phyloP scores from a whole-genome alignment of 1,140 invertebrate species.

The Drosophila kanapiae region DNA sequence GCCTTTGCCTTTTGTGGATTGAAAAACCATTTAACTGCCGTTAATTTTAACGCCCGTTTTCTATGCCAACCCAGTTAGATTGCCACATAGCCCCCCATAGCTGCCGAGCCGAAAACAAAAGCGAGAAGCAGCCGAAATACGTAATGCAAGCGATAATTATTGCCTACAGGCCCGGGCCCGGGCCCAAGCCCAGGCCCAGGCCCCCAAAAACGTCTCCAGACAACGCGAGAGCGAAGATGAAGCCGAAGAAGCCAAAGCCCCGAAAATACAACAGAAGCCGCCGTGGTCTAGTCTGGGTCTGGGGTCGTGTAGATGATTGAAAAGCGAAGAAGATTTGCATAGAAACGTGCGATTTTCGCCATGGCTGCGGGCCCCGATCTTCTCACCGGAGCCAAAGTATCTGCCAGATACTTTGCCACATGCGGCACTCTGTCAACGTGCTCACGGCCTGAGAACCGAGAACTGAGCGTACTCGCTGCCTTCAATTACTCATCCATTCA shows the following conservation, averaged over 20 bases:
- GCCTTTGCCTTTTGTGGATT: conserved; percentile 65
- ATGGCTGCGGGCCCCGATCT: conserved; percentile 55
- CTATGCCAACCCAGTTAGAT: conserved; percentile 68
- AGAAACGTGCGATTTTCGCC: conserved; percentile 80
- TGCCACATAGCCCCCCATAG: conserved; percentile 72
- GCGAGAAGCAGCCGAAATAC: conserved; percentile 76
- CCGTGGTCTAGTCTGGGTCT: conserved; percentile 33
- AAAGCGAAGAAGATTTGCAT: conserved; percentile 80
- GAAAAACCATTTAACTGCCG: conserved; percentile 80
- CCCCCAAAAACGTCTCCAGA: conserved; percentile 51
- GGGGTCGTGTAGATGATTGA: conserved; percentile 69
- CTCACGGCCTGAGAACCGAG: conserved; percentile 71
- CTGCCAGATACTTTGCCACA: conserved; percentile 64
- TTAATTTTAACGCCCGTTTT: conserved; percentile 83
- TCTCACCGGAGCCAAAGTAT: conserved; percentile 54
- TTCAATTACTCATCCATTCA: conserved; percentile 74
- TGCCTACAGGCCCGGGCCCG: conserved; percentile 58
- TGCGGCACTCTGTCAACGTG: conserved; percentile 71
- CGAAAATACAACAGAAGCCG: conserved; percentile 62
- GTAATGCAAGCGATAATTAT: conserved; percentile 83
- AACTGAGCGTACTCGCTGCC: conserved; percentile 47
- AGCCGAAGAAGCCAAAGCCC: conserved; percentile 23
- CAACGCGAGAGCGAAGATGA: conserved; percentile 9
- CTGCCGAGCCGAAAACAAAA: conserved; percentile 71
- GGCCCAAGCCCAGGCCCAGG: conserved; percentile 4